Conservation (phyloP, 2,888 invertebrate genomes). For the Minunthozetes semirufus region DNA sequence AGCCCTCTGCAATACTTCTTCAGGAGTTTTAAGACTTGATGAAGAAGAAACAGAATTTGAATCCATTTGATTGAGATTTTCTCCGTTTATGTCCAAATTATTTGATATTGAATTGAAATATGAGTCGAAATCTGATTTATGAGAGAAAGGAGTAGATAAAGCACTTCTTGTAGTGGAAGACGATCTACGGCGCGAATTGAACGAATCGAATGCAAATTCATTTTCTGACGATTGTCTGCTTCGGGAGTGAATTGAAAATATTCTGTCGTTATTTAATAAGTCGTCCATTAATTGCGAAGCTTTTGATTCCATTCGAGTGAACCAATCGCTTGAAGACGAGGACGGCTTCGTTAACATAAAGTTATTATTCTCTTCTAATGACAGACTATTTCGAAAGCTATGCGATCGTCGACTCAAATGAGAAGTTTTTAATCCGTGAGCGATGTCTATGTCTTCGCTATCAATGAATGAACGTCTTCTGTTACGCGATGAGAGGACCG, state of each 20-base stretch:
- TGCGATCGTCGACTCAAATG: background rate
- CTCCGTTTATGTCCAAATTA: background rate
- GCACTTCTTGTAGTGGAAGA: conserved; percentile 11
- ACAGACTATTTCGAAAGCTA: background rate
- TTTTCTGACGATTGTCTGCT: background rate
- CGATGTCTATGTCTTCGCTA: background rate
- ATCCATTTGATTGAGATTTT: background rate
- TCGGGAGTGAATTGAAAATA: background rate
- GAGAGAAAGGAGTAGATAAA: background rate
- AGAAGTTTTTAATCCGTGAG: background rate
- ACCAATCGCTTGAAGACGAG: conserved; percentile 28
- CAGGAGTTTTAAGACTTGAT: background rate
- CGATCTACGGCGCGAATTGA: background rate
- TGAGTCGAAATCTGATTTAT: conserved; percentile 19
- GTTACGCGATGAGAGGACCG: conserved; percentile 10
- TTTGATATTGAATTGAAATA: conserved; percentile 11
- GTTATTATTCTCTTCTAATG: background rate
- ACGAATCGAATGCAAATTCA: background rate
- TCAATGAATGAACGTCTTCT: conserved; percentile 34
- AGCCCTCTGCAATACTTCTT: conserved; percentile 2
- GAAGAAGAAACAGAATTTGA: background rate
- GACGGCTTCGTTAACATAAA: background rate
- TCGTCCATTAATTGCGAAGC: conserved; percentile 29
- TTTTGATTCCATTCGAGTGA: conserved; percentile 24
- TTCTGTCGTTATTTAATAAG: background rate